Evolutionary conservation across 2,797 vertebrate species (phyloP).

Genomic region (Thripadectes ignobilis): DNA sequence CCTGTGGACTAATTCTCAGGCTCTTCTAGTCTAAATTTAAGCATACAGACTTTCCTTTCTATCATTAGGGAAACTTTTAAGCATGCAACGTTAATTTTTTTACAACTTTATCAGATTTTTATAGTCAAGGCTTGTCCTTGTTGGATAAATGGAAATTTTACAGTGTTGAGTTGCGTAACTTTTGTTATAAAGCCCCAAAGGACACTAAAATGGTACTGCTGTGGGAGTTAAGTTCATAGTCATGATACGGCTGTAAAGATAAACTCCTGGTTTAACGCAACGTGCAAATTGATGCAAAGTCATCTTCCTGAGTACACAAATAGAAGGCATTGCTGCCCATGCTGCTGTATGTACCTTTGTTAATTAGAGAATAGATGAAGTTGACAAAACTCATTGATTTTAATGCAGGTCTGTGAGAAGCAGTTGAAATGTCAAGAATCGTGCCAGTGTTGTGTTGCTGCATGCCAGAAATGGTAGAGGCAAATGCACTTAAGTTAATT

Average conservation of each 20-base stretch:
- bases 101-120: not conserved
- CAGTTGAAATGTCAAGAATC: conserved; percentile 43
- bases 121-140: not conserved
- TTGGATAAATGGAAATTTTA: not conserved
- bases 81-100: not conserved
- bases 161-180: not conserved
- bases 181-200: not conserved
- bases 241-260: not conserved
- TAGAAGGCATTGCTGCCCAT: not conserved
- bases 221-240: not conserved
- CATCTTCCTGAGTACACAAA: not conserved
- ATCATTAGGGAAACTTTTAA: not conserved
- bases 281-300: conserved; percentile 9
- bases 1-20: not conserved
- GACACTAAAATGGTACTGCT: not conserved
- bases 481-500: conserved; percentile 57
- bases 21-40: not conserved
- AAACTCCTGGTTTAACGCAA: not conserved
- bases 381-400: conserved; percentile 39
- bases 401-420: conserved; percentile 10
- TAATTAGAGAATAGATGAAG: not conserved
- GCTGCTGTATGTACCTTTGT: not conserved
- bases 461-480: conserved; percentile 36
- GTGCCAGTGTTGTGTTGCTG: conserved; percentile 33
- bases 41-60: not conserved